Evolutionary conservation across 2,888 invertebrate species (phyloP), one percentile per base, ranked within the genome.

Genomic region (Chirona hameri): DNA sequence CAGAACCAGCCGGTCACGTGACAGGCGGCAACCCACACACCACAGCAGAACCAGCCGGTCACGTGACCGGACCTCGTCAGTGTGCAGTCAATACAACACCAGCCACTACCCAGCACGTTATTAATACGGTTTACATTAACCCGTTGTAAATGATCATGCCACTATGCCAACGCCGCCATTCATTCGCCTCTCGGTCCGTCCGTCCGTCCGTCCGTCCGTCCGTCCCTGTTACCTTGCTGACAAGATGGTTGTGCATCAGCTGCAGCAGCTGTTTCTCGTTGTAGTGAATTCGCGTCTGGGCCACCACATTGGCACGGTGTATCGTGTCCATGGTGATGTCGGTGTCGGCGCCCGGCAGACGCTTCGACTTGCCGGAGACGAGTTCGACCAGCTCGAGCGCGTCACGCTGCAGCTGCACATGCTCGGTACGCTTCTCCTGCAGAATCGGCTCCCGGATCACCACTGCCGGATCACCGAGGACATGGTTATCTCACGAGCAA

Each of bases 361-460:
- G 92, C 86, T 94, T 95, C n/a, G 93, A 92, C 89, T 96, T 96
- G 0, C 98, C 98, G 3, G 96, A 95, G 0, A 98, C 94, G 0
- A 94, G 90, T 88, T 97, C 97, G 84, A 99, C 90, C 69, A 99
- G 89, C 86, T 96, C 95, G 21, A 96, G 89, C 0, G 97, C 98
- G 88, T 97, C 95, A 87, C 95, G 96, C 88, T 98, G 98, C 88
- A 99, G 99, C 88, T 93, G 93, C 0, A 96, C 95, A 89, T 99
- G 99, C 86, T 98, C 98, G 85, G 94, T 93, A 0, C 97, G 91
- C 88, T 97, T 98, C 89, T 99, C 99, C 89, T 98, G 97, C 0
- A 98, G 90, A 84, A 99, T 96, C 21, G 99, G 99, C 88, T 98
- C 98, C 82, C 96, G 93, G 95, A 98, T 98, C 83, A 99, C 89